A percentile compares a stretch with the other conserved stretches of the same genome.
Evolutionary conservation across 2,113 vertebrate species (phyloP).

Genomic region (Chitala chitala): DNA sequence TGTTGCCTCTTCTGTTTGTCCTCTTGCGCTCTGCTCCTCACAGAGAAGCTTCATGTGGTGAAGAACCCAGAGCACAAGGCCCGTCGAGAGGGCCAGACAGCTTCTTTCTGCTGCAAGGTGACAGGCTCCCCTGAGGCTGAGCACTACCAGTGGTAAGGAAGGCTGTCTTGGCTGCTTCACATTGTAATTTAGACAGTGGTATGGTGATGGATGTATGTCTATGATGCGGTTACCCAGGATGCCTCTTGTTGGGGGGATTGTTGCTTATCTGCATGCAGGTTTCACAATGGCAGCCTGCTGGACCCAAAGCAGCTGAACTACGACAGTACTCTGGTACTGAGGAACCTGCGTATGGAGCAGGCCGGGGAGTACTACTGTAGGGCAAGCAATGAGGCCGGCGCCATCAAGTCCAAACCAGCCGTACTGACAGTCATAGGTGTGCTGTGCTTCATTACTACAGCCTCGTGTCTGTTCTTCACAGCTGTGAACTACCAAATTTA

Average conservation of each 20-base stretch:
- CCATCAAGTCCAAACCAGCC: slow-evolving; percentile 74
- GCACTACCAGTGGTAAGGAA: slow-evolving; percentile 80
- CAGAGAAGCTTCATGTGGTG: slow-evolving; percentile 80
- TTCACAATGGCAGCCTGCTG: slow-evolving; percentile 80
- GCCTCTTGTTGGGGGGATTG: not conserved
- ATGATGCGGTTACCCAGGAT: not conserved
- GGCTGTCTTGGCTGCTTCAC: not conserved
- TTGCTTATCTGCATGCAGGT: slow-evolving; percentile 62
- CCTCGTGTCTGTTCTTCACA: not conserved
- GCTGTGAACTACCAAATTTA: not conserved
- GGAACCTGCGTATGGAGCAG: slow-evolving; percentile 68
- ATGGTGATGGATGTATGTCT: not conserved
- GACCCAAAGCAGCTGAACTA: slow-evolving; percentile 65
- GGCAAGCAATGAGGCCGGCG: slow-evolving; percentile 76
- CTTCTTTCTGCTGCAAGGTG: slow-evolving; percentile 82
- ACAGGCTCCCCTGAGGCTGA: slow-evolving; percentile 69
- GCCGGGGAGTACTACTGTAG: slow-evolving; percentile 87
- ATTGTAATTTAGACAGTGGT: not conserved
- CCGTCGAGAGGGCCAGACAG: slow-evolving; percentile 75
- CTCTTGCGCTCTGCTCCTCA: not conserved
- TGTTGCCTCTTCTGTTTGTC: not conserved
- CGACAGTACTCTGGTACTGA: slow-evolving; percentile 76
- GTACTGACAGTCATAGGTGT: slow-evolving; percentile 77
- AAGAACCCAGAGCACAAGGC: slow-evolving; percentile 76
- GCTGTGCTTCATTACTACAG: not conserved